Evolutionary conservation across 2,888 invertebrate species (phyloP).

Genomic region (Rosalia funebris): DNA sequence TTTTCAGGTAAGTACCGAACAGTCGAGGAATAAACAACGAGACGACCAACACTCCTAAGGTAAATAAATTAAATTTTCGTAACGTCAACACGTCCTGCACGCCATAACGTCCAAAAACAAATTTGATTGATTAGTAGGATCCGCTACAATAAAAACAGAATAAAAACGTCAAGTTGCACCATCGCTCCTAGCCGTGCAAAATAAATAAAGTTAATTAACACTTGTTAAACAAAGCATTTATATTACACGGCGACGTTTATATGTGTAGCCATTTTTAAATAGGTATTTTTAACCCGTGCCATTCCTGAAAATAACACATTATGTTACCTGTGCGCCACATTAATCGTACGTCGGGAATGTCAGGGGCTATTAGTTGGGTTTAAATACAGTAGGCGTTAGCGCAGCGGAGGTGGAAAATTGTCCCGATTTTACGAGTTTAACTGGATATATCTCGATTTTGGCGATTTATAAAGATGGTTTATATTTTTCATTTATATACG

Average conservation of each 20-base stretch:
- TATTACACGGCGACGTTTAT: conserved; percentile 24
- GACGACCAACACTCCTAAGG: neutral
- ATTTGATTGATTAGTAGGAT: conserved; percentile 12
- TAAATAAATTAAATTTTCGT: neutral
- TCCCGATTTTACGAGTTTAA: neutral
- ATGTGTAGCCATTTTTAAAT: conserved; percentile 23
- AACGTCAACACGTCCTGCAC: no score
- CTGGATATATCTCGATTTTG: neutral
- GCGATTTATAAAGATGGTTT: no score
- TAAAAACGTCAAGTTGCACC: conserved; percentile 26
- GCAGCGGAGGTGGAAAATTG: neutral
- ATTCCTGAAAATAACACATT: conserved; percentile 33
- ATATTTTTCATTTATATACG: no score
- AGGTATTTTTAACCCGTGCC: conserved; percentile 34
- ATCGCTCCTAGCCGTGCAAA: conserved; percentile 25
- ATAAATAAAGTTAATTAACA: conserved; percentile 32
- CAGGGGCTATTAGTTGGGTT: conserved; percentile 39
- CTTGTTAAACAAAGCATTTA: conserved; percentile 20
- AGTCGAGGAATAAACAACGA: neutral
- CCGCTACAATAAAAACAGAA: conserved; percentile 10
- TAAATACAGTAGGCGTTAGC: conserved; percentile 15
- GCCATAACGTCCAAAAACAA: conserved; percentile 5
- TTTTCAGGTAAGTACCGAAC: neutral
- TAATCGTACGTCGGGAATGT: conserved; percentile 38
- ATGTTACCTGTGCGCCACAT: conserved; percentile 40